Evolutionary conservation across 1,140 invertebrate species (phyloP), one percentile per base, ranked within the genome.

Genomic region (Eumeta japonica): DNA sequence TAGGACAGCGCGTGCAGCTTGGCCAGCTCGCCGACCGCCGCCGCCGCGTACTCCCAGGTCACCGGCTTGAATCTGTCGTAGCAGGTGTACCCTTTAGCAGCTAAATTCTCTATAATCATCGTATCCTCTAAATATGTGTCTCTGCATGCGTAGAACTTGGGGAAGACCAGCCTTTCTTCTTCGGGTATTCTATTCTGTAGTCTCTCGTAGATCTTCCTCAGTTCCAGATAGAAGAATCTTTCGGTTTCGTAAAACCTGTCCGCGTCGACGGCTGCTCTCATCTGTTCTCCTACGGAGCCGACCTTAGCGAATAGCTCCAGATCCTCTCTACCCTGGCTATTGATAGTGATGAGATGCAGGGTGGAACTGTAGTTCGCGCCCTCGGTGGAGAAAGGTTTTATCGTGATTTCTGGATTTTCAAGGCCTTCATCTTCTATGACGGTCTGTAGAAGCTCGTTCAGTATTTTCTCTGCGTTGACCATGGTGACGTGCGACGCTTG

Each of bases 1-100:
- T 62, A 52, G 0, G 63, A 67, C 0, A 65, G 28, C 0, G 63
- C 58, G 40, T 71, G 66, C 5, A 65, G 39, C 31, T 53, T 64
- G 0, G 62, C 62, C 12, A 71, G 43, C 10, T 54, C 41, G 13
- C 42, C 41, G 0, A 67, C 24, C 12, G 56, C 46, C 10, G 50
- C 43, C 0, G 39, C 35, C 1, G 62, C 60, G 13, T 62, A 57
- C 2, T 55, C 40, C 62, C 62, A 64, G 16, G 52, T 48, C 2
- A 65, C 37, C 3, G 52, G 45, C 18, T 54, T 43, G 13, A 62
- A 55, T 30, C 65, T 59, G 33, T 62, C 46, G 20, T 50, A 55
- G 1, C 37, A 27, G 18, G 39, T n/a, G 28, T 48, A 66, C 0
- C 62, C 61, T n/a, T 30, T 38, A 5, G 35, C 41, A 0, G 29